phyloP scores from a whole-genome alignment of 2,113 vertebrate genomes.

The Gallinago undulata region DNA sequence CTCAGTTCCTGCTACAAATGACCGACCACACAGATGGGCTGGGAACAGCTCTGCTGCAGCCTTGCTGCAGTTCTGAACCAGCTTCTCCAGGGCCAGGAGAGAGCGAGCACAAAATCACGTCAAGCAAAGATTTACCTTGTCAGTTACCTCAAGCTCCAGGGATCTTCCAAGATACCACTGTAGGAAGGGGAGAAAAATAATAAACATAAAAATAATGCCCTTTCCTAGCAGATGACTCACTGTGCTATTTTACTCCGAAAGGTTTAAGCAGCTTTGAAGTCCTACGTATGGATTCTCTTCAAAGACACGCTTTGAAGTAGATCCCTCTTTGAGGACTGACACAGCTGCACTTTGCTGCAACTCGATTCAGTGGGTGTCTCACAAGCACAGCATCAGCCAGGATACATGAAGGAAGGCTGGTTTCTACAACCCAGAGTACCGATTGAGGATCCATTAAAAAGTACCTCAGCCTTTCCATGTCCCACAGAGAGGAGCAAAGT shows the following conservation, averaged over 20 bases:
- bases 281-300: slow-evolving; percentile 24
- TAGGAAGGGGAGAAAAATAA: not conserved
- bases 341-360: slow-evolving; percentile 15
- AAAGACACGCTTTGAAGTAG: slow-evolving; percentile 45
- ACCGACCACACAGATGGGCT: not conserved
- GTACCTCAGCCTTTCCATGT: not conserved
- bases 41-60: not conserved
- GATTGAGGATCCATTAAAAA: not conserved
- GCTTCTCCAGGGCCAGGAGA: not conserved
- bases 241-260: not conserved
- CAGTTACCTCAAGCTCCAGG: not conserved
- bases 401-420: not conserved
- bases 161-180: not conserved
- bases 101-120: not conserved
- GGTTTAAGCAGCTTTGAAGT: slow-evolving; percentile 55
- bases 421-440: not conserved
- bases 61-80: not conserved
- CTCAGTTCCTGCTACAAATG: slow-evolving; percentile 20
- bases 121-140: not conserved
- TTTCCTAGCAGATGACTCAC: slow-evolving; percentile 29
- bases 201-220: slow-evolving; percentile 25
- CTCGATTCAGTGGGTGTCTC: not conserved
- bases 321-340: slow-evolving; percentile 21
- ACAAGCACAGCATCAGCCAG: not conserved
- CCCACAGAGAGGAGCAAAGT: not conserved